Base-by-base conservation (phyloP, 2,888 invertebrate species). In the Belgica antarctica region DNA sequence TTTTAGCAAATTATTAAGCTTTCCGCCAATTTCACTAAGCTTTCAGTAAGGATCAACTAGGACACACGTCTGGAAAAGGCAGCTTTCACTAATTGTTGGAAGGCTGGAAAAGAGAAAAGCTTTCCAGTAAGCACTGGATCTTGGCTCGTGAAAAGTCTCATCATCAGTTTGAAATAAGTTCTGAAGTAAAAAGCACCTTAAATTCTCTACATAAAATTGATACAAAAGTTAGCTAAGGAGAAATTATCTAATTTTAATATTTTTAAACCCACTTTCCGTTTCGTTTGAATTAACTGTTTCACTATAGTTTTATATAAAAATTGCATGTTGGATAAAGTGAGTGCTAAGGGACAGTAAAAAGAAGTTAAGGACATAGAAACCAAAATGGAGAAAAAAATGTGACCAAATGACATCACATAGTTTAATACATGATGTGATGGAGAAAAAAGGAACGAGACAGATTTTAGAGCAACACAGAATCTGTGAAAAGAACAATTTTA, bases 141-240 rank as follows among this genome's bases (percentile, higher is more conserved):
- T n/a, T n/a, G n/a, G n/a, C n/a, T n/a, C n/a, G n/a, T n/a, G n/a
- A n/a, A n/a, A n/a, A n/a, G n/a, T n/a, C n/a, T n/a, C n/a, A n/a
- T n/a, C n/a, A n/a, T 52, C 52, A 52, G 52, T 52, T 52, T 52
- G 52, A 52, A 52, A 52, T 52, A 52, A 52, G 52, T 22, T 22
- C 22, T 52, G 52, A 7, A n/a, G 22, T 52, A 52, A 12, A 7
- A 52, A 52, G 52, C 52, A 52, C 52, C 52, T 52, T 12, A 52
- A 52, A 52, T 7, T 52, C 52, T 52, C 52, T 22, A 52, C 52
- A 31, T 31, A 41, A 10, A 41, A 41, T 41, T 41, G 41, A 41
- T 12, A 41, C n/a, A n/a, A n/a, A n/a, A n/a, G n/a, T n/a, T n/a
- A n/a, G n/a, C n/a, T n/a, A n/a, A n/a, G n/a, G n/a, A n/a, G n/a